Evolutionary conservation across 2,113 vertebrate genomes (phyloP).

Genomic region (Gambusia holbrooki): DNA sequence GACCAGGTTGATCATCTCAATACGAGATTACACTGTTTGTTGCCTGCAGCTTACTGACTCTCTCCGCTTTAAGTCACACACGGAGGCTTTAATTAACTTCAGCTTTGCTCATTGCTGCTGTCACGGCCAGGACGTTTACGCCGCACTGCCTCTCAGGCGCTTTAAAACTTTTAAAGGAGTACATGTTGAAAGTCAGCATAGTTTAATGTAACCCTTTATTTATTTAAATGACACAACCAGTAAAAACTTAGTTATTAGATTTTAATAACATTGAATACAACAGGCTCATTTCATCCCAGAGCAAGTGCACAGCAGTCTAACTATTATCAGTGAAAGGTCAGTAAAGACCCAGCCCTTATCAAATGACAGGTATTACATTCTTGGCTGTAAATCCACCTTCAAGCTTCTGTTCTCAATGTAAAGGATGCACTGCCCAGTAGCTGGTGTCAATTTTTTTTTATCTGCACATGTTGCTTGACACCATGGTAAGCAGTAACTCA

Average conservation of each 20-base stretch:
- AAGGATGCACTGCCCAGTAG: background rate
- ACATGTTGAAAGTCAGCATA: background rate
- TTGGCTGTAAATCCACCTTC: background rate
- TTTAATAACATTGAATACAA: no score
- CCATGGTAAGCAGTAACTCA: background rate
- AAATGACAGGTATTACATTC: background rate
- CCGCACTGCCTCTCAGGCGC: background rate
- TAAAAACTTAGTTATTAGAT: no score
- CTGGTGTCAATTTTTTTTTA: background rate
- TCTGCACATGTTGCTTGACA: background rate
- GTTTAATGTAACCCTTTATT: no score
- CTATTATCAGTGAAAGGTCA: background rate
- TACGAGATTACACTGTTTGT: constrained; percentile 40
- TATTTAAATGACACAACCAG: no score
- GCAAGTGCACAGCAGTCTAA: background rate
- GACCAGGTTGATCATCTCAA: constrained; percentile 45
- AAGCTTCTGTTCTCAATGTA: background rate
- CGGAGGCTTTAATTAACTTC: constrained; percentile 13
- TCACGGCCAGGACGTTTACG: background rate
- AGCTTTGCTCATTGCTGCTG: background rate
- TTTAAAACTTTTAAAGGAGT: background rate
- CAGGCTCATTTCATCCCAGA: background rate
- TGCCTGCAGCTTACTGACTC: constrained; percentile 31
- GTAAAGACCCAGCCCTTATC: background rate
- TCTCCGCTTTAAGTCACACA: constrained; percentile 23